These are phyloP conservation scores for Zelleria hepariella DNA, from an alignment of 2,888 invertebrate species.

Conservation along the genomic window DNA sequence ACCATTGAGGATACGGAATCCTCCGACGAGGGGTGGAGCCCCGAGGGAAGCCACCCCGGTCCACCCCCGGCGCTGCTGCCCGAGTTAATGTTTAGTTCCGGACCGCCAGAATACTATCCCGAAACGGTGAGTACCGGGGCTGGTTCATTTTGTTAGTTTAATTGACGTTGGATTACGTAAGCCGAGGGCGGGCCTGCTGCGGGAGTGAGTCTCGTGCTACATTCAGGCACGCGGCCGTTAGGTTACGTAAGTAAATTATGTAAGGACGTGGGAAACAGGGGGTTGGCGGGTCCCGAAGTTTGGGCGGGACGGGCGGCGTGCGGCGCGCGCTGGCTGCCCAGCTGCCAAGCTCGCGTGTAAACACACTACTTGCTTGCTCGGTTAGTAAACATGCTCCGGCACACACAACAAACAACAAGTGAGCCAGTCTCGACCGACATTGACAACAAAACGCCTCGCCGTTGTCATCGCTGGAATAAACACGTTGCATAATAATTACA, in stretches of 20 bases:
- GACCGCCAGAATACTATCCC: neutral
- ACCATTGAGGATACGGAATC: neutral
- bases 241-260: slow-evolving; percentile 60
- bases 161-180: neutral
- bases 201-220: neutral
- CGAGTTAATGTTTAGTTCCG: neutral
- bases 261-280: slow-evolving; percentile 32
- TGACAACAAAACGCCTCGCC: slow-evolving; percentile 3
- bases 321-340: neutral
- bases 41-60: neutral
- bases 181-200: neutral
- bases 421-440: slow-evolving; percentile 7
- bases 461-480: slow-evolving; percentile 1
- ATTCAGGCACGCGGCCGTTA: slow-evolving; percentile 41
- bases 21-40: neutral
- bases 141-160: neutral
- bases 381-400: slow-evolving; percentile 8
- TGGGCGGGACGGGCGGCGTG: slow-evolving; percentile 6
- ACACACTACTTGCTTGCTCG: slow-evolving; percentile 4
- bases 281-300: slow-evolving; percentile 16
- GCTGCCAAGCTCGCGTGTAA: slow-evolving; percentile 10
- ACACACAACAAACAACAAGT: neutral
- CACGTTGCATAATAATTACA: slow-evolving; percentile 12
- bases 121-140: neutral
- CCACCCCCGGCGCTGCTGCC: neutral